These are phyloP conservation scores for Naja naja DNA, from an alignment of 2,113 vertebrate species.

Conservation along the genomic window DNA sequence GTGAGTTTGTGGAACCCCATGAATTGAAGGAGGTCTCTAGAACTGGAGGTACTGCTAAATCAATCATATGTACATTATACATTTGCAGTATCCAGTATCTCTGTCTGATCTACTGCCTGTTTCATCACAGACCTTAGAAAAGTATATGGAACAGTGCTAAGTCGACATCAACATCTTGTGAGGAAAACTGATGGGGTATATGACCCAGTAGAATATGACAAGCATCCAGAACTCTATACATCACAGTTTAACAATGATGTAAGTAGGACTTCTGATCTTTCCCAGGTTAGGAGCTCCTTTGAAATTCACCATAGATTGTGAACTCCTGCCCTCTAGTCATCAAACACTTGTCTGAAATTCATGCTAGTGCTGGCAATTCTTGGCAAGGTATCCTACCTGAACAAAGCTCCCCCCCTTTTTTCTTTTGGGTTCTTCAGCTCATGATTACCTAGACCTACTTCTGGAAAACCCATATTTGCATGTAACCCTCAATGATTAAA, in stretches of 20 bases:
- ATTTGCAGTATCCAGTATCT: not conserved
- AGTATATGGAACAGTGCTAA: conserved; percentile 93
- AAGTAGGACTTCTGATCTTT: conserved; percentile 63
- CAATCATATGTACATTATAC: not conserved
- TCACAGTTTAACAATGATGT: conserved; percentile 90
- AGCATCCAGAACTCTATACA: conserved; percentile 87
- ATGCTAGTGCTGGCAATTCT: not conserved
- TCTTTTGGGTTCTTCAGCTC: not conserved
- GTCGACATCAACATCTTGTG: conserved; percentile 93
- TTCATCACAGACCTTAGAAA: conserved; percentile 82
- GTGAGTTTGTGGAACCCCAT: conserved; percentile 93
- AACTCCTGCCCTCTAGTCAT: not conserved
- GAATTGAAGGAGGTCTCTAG: conserved; percentile 88
- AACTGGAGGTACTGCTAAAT: conserved; percentile 79
- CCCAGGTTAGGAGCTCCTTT: not conserved
- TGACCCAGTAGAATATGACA: conserved; percentile 89
- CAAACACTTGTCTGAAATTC: not conserved
- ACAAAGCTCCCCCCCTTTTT: too few relatives aligned
- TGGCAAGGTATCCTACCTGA: not conserved
- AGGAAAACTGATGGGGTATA: conserved; percentile 88
- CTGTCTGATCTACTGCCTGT: conserved; percentile 10
- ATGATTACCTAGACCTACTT: not conserved
- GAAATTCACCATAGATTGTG: not conserved
- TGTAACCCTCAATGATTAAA: not conserved
- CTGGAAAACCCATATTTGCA: not conserved